Evolutionary conservation across 1,140 invertebrate species (phyloP).

Genomic region (Antheraea mylitta): DNA sequence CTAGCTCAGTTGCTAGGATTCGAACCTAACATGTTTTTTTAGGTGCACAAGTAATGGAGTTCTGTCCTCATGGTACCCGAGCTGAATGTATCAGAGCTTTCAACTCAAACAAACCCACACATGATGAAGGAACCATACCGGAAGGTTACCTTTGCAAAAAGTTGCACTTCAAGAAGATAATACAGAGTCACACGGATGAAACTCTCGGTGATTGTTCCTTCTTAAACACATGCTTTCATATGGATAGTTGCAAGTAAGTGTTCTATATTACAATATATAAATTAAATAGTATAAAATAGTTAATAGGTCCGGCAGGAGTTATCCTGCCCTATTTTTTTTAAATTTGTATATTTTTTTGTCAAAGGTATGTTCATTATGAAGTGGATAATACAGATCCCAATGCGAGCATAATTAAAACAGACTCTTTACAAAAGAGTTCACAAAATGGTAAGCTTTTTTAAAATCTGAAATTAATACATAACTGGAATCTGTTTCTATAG

Average conservation of each 20-base stretch:
- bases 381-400: slow-evolving; percentile 66
- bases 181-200: slow-evolving; percentile 97
- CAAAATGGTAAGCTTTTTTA: slow-evolving; percentile 43
- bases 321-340: no score
- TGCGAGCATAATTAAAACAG: slow-evolving; percentile 37
- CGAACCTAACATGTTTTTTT: neutral
- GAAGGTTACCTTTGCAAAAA: slow-evolving; percentile 85
- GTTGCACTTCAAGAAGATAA: slow-evolving; percentile 98
- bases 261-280: neutral
- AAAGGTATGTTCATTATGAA: slow-evolving; percentile 67
- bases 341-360: slow-evolving; percentile 15
- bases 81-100: slow-evolving; percentile 90
- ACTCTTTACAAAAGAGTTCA: slow-evolving; percentile 33
- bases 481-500: no score
- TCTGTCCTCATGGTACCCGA: slow-evolving; percentile 96
- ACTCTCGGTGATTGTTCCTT: slow-evolving; percentile 98
- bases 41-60: slow-evolving; percentile 96
- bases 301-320: no score
- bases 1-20: no score
- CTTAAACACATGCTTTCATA: slow-evolving; percentile 98
- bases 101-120: slow-evolving; percentile 53
- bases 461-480: no score
- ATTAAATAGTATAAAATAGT: no score
- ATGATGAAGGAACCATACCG: slow-evolving; percentile 12
- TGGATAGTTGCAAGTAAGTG: slow-evolving; percentile 96